These are phyloP conservation scores for Drosophila subobscura DNA, from an alignment of 1,140 invertebrate species.

Conservation along the genomic window DNA sequence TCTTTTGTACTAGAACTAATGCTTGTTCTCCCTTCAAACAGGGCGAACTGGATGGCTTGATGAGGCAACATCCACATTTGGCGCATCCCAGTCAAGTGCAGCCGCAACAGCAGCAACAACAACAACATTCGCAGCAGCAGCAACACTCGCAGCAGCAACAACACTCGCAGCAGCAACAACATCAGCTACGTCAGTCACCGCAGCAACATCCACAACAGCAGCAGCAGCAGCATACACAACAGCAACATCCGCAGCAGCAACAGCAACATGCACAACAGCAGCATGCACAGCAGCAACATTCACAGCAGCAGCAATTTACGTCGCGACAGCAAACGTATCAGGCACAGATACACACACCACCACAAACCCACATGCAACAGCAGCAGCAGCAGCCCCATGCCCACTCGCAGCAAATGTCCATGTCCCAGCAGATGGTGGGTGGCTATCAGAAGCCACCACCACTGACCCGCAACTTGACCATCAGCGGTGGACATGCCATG, in stretches of 20 bases:
- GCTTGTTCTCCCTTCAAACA: conserved; percentile 30
- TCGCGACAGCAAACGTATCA: conserved; percentile 38
- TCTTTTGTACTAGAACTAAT: too few species aligned
- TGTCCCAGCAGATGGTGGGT: conserved; percentile 25
- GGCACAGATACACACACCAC: conserved; percentile 87
- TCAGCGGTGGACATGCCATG: conserved; percentile 79
- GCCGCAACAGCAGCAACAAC: conserved; percentile 54
- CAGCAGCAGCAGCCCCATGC: conserved; percentile 54
- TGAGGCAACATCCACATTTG: conserved; percentile 89
- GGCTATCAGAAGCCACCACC: conserved; percentile 76
- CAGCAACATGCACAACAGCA: conserved; percentile 43
- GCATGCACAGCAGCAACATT: conserved; percentile 26
- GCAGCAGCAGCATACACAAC: conserved; percentile 52
- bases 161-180: conserved; percentile 33
- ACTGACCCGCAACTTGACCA: conserved; percentile 75
- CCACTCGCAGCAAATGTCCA: conserved; percentile 3
- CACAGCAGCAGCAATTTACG: conserved; percentile 33
- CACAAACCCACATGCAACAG: conserved; percentile 79
- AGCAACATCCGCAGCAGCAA: conserved; percentile 45
- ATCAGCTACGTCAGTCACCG: conserved; percentile 39
- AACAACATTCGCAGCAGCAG: conserved; percentile 78
- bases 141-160: conserved; percentile 61
- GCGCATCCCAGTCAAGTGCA: conserved; percentile 85
- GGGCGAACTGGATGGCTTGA: conserved; percentile 90
- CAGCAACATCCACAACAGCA: conserved; percentile 36